These are phyloP conservation scores for Triplophysa bombifrons DNA, from an alignment of 2,797 vertebrate genomes.

Conservation along the genomic window DNA sequence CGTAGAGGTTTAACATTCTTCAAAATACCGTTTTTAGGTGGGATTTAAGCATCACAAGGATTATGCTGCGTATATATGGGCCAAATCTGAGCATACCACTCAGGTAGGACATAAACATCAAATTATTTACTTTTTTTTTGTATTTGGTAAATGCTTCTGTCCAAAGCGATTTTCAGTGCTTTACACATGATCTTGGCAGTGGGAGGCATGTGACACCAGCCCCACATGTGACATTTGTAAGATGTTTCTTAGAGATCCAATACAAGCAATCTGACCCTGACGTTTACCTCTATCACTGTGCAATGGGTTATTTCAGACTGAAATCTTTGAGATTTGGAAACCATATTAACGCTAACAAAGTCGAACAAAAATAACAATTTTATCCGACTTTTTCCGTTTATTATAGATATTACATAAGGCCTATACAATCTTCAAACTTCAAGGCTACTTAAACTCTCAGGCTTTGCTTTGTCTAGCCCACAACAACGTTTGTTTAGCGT, in stretches of 20 bases:
- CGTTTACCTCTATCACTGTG: not conserved
- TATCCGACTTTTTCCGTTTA: not conserved
- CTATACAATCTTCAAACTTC: slow-evolving; percentile 1
- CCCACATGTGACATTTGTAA: not conserved
- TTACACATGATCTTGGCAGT: not conserved
- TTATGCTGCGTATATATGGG: slow-evolving; percentile 92
- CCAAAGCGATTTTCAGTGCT: not conserved
- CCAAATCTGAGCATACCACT: slow-evolving; percentile 82
- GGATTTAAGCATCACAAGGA: slow-evolving; percentile 89
- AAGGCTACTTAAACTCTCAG: not conserved
- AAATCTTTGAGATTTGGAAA: slow-evolving; percentile 29
- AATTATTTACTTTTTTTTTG: not conserved
- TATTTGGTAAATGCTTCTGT: not conserved
- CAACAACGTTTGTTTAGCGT: not conserved
- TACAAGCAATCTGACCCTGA: slow-evolving; percentile 2
- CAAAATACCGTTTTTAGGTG: slow-evolving; percentile 59
- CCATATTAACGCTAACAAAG: slow-evolving; percentile 31
- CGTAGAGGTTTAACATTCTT: not conserved
- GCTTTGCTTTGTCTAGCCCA: not conserved
- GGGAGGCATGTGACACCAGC: too few relatives aligned
- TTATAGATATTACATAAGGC: not conserved
- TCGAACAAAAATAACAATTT: not conserved
- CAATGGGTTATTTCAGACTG: not conserved
- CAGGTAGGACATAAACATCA: slow-evolving; percentile 62
- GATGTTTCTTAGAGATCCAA: slow-evolving; percentile 1